These are phyloP conservation scores for Avahi laniger DNA, from an alignment of 2,797 vertebrate species.

Conservation along the genomic window DNA sequence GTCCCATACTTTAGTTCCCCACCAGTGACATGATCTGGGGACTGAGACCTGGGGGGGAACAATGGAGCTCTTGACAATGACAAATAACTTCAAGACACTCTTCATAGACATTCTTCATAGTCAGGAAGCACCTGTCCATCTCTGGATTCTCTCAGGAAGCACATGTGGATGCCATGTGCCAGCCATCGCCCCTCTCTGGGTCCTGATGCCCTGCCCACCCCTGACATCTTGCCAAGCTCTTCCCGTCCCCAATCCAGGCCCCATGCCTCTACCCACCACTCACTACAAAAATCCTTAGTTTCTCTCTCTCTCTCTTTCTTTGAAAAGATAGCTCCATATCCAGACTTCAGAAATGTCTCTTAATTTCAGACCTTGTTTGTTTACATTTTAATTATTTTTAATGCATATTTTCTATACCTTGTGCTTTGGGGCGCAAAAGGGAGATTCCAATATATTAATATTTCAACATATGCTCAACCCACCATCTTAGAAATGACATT, in stretches of 20 bases:
- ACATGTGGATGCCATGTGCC: not conserved
- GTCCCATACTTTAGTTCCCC: not conserved
- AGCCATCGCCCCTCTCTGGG: not conserved
- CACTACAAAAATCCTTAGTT: too few species aligned
- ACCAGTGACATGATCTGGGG: not conserved
- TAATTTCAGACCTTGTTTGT: not conserved
- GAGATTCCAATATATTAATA: not conserved
- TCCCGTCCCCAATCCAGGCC: not conserved
- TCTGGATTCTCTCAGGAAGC: not conserved
- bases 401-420: not conserved
- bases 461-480: not conserved
- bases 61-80: not conserved
- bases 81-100: not conserved
- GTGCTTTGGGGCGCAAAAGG: not conserved
- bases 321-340: not conserved
- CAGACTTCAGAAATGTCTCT: too few species aligned
- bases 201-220: not conserved
- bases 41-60: not conserved
- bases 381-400: not conserved
- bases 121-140: not conserved
- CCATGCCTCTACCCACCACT: not conserved
- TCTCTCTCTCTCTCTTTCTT: not conserved
- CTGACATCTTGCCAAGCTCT: not conserved
- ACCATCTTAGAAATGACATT: not conserved
- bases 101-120: not conserved